Evolutionary conservation across 2,888 invertebrate genomes (phyloP).

Genomic region (Pseudanteris insignis): DNA sequence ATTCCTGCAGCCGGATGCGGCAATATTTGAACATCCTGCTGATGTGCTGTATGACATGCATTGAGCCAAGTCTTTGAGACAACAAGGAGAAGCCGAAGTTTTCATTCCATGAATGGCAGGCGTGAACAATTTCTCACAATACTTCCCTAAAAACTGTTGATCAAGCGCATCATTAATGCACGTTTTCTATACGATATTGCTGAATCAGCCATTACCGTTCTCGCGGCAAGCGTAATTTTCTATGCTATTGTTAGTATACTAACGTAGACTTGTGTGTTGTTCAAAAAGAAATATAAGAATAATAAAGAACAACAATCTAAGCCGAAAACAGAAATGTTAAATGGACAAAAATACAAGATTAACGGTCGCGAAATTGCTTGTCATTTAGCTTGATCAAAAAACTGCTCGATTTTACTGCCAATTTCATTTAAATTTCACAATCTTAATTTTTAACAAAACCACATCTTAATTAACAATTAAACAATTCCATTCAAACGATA

Average conservation of each 20-base stretch:
- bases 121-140: slow-evolving; percentile 60
- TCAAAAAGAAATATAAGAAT: slow-evolving; percentile 17
- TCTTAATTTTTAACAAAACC: no score
- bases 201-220: slow-evolving; percentile 56
- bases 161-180: slow-evolving; percentile 56
- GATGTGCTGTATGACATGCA: slow-evolving; percentile 30
- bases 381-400: slow-evolving; percentile 26
- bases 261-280: slow-evolving; percentile 11
- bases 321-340: slow-evolving; percentile 33
- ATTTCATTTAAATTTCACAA: neutral
- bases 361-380: slow-evolving; percentile 23
- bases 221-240: slow-evolving; percentile 46
- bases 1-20: slow-evolving; percentile 38
- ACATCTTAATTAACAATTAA: no score
- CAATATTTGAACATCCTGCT: slow-evolving; percentile 34
- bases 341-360: slow-evolving; percentile 24
- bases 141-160: slow-evolving; percentile 55
- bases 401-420: slow-evolving; percentile 13
- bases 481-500: no score
- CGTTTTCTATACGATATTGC: slow-evolving; percentile 52
- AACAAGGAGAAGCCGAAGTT: slow-evolving; percentile 40
- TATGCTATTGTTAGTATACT: slow-evolving; percentile 42
- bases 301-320: slow-evolving; percentile 27
- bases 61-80: slow-evolving; percentile 28
- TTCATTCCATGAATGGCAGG: slow-evolving; percentile 57